Base-by-base conservation (phyloP, 2,797 vertebrate species). In the Urosaurus nigricauda region DNA sequence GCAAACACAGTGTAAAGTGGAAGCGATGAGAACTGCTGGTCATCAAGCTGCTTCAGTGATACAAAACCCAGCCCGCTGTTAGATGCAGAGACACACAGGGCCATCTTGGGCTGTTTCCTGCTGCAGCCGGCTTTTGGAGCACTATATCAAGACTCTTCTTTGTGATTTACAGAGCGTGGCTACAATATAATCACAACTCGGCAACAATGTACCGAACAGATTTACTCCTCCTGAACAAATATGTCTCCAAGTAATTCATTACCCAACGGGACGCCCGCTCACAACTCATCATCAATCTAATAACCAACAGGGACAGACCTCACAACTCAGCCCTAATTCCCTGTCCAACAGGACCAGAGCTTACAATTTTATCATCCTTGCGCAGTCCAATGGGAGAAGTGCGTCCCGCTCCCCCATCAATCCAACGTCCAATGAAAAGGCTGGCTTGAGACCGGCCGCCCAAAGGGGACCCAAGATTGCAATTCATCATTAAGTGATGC, bases 151-250 rank as follows among this genome's bases (percentile, higher is more conserved):
- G 60, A 83, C 83, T 51, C 87, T 40, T 86, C 83, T 37, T 60
- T 4, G 19, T 86, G 90, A 91, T 91, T 91, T 91, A 91, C 90
- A 86, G 87, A 91, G 83, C 87, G 3, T 83, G 87, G 79, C 87
- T 79, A 91, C 90, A 91, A 86, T 88, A 91, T 88, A 91, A 91
- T 88, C 90, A 91, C 90, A 91, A 91, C 87, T 88, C 87, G 63
- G 87, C 87, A 88, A 91, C 90, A 91, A 91, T 86, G 90, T 83
- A 86, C 79, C 53, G 32, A 86, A 85, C 90, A 91, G 90, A 91
- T 91, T 91, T 91, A 91, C 90, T 88, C 83, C 90, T 91, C 90
- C 79, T 56, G 65, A 86, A 87, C 90, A 91, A 91, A 88, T 83
- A 88, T n/a, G 63, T 88, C 90, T 73, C 83, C 0, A 13, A 83